Evolutionary conservation across 2,888 invertebrate species (phyloP).

Genomic region (Nasonovia ribisnigri): DNA sequence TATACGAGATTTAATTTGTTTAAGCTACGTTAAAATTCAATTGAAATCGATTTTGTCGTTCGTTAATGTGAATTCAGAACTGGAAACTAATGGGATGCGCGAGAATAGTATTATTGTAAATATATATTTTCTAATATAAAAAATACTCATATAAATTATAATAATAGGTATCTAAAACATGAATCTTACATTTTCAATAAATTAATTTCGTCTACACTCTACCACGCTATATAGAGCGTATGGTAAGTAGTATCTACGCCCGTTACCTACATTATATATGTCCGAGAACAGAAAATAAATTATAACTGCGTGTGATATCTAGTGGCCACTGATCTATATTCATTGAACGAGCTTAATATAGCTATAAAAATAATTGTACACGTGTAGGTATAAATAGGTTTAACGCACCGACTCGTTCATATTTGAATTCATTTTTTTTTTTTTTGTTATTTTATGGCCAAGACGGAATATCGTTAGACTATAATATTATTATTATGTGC

Average conservation of each 20-base stretch:
- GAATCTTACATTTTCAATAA: not conserved
- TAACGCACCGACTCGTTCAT: not conserved
- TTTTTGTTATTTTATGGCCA: not conserved
- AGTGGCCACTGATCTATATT: not conserved
- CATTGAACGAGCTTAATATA: not conserved
- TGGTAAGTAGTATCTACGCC: not conserved
- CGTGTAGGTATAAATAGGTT: not conserved
- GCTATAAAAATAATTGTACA: not conserved
- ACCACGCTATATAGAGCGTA: not conserved
- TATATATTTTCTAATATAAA: not conserved
- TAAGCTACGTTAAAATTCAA: slow-evolving; percentile 7
- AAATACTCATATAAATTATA: not conserved
- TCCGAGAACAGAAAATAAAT: not conserved
- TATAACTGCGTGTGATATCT: not conserved
- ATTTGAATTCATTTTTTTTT: not conserved
- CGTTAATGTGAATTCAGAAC: not conserved
- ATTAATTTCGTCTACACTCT: not conserved
- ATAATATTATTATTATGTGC: not conserved
- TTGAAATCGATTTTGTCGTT: not conserved
- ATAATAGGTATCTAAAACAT: not conserved
- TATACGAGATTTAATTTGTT: slow-evolving; percentile 5
- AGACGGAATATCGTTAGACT: not conserved
- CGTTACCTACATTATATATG: not conserved
- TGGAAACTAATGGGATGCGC: not conserved
- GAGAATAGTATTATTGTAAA: not conserved